A percentile compares a stretch with the other conserved stretches of the same genome.
phyloP scores from a whole-genome alignment of 35 echinoderm and acorn worm genomes.

The Anneissia japonica region DNA sequence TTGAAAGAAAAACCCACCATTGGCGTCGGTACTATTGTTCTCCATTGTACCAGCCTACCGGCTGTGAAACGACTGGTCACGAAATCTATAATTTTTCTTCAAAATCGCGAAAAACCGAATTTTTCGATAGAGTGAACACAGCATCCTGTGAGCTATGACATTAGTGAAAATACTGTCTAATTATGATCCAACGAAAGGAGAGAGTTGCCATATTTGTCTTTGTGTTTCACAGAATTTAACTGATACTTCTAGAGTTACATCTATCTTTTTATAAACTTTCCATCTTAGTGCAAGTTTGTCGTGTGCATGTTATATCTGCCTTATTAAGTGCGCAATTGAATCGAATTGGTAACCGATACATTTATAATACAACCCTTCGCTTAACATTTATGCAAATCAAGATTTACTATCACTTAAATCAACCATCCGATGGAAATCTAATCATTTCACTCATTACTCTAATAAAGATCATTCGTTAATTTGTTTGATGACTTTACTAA shows the following conservation, averaged over 20 bases:
- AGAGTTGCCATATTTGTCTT: not conserved
- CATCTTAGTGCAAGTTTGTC: not conserved
- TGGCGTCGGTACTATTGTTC: not conserved
- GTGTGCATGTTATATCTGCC: not conserved
- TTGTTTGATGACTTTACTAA: not conserved
- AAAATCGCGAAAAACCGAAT: not conserved
- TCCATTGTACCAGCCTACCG: not conserved
- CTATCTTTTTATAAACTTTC: not conserved
- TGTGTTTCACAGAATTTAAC: not conserved
- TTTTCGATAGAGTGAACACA: not conserved
- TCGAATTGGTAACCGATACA: not conserved
- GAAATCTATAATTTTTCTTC: conserved; percentile 2
- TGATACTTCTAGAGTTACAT: not conserved
- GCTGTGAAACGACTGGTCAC: not conserved
- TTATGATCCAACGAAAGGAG: not conserved
- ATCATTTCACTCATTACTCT: not conserved
- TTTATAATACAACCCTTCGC: not conserved
- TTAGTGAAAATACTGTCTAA: not conserved
- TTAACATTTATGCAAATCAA: not conserved
- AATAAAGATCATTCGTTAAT: conserved; percentile 2
- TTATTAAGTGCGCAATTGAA: not conserved
- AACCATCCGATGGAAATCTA: not conserved
- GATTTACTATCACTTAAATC: not conserved
- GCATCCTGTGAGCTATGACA: conserved; percentile 1
- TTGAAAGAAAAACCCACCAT: not conserved